Evolutionary conservation across 2,113 vertebrate genomes (phyloP).

Genomic region (Nerophis ophidion): DNA sequence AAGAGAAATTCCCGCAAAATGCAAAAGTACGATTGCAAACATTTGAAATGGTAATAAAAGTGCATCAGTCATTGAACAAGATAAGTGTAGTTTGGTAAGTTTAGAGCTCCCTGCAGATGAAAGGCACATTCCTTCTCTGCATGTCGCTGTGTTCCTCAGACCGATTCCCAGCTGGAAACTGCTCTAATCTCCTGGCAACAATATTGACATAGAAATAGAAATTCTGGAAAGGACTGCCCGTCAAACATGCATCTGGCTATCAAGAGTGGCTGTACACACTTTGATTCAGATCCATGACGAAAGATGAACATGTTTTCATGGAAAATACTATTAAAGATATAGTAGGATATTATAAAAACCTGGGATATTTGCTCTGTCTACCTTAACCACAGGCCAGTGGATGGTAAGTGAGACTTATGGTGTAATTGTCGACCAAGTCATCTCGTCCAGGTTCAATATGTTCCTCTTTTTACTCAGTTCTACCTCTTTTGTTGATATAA

Average conservation of each 20-base stretch:
- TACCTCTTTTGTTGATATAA: no score
- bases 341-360: no score
- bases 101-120: constrained; percentile 58
- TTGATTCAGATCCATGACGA: background rate
- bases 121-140: constrained; percentile 70
- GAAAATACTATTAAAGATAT: no score
- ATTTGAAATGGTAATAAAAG: constrained; percentile 7
- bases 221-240: constrained; percentile 46
- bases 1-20: background rate
- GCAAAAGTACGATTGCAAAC: background rate
- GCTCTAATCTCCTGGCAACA: constrained; percentile 70
- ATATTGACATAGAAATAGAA: constrained; percentile 70
- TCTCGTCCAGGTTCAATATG: no score
- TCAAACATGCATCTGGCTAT: constrained; percentile 46
- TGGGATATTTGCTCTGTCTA: no score
- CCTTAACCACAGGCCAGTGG: no score
- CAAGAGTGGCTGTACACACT: constrained; percentile 5
- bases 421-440: no score
- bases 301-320: background rate
- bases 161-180: constrained; percentile 63
- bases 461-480: no score
- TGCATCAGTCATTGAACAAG: constrained; percentile 16
- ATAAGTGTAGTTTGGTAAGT: constrained; percentile 41
- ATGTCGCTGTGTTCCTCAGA: constrained; percentile 63
- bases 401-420: no score